Evolutionary conservation across 2,113 vertebrate species (phyloP).

Genomic region (Tragelaphus scriptus): DNA sequence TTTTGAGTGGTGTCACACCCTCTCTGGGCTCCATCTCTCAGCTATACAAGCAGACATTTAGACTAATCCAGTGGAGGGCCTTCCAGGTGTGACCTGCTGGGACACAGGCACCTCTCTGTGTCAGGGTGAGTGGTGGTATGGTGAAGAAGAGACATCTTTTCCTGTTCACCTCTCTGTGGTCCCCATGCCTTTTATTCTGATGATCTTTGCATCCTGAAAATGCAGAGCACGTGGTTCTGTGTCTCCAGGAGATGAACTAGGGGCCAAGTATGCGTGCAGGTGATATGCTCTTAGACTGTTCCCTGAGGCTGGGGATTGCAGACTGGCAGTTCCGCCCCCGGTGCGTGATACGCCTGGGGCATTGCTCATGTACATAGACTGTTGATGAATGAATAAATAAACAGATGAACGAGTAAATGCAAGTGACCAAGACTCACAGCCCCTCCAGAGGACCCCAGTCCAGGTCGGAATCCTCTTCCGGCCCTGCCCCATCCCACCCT

Average conservation of each 20-base stretch:
- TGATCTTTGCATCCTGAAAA: background rate
- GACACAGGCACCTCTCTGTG: background rate
- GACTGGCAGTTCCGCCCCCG: background rate
- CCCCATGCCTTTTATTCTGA: background rate
- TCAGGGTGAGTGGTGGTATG: background rate
- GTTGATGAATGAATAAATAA: background rate
- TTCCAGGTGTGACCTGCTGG: background rate
- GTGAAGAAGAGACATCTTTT: background rate
- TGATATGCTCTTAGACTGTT: background rate
- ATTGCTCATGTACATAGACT: background rate
- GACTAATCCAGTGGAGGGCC: background rate
- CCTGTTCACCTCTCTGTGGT: background rate
- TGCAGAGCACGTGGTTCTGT: background rate
- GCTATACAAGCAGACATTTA: background rate
- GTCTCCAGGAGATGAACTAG: background rate
- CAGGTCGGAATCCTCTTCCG: background rate
- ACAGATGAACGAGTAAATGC: background rate
- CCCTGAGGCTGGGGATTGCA: background rate
- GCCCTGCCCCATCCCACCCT: fast-evolving
- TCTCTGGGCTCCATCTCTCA: background rate
- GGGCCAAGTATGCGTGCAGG: background rate
- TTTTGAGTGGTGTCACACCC: background rate
- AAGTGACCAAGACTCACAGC: background rate
- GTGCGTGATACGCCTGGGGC: background rate
- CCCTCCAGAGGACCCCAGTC: background rate